These are phyloP conservation scores for Heliconius ismenius DNA, from an alignment of 2,888 invertebrate species.

Conservation along the genomic window DNA sequence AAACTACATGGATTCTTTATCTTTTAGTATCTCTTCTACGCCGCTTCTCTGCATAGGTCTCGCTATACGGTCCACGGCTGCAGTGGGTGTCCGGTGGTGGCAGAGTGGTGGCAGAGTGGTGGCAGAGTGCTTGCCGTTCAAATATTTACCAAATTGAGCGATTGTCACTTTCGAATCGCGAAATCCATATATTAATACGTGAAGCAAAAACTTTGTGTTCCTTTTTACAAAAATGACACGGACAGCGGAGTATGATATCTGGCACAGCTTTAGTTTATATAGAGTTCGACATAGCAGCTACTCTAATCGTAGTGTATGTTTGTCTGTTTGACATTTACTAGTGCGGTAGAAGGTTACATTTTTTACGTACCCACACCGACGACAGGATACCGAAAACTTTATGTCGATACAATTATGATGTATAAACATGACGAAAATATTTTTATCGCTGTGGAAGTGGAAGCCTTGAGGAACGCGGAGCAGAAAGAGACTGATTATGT, in stretches of 20 bases:
- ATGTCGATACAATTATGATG: background rate
- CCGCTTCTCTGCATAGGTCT: no score
- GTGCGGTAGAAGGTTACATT: background rate
- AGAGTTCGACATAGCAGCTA: background rate
- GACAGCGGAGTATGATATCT: background rate
- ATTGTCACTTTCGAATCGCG: conserved; percentile 16
- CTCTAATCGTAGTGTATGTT: background rate
- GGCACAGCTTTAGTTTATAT: background rate
- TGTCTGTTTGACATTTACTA: conserved; percentile 14
- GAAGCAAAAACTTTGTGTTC: no score
- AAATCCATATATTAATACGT: background rate
- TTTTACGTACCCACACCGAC: no score
- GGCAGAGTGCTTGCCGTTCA: background rate
- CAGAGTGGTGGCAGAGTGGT: background rate
- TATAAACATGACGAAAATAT: background rate
- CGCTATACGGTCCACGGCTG: no score
- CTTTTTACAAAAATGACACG: no score
- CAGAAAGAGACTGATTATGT: conserved; percentile 1
- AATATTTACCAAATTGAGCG: conserved; percentile 11
- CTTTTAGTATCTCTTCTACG: no score
- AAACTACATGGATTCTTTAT: conserved; percentile 8
- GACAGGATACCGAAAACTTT: background rate
- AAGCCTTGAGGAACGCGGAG: background rate
- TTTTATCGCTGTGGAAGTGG: background rate
- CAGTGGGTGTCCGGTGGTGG: background rate